These are phyloP conservation scores for Alloscopus bannaensis DNA, from an alignment of 2,888 invertebrate genomes.

Conservation along the genomic window DNA sequence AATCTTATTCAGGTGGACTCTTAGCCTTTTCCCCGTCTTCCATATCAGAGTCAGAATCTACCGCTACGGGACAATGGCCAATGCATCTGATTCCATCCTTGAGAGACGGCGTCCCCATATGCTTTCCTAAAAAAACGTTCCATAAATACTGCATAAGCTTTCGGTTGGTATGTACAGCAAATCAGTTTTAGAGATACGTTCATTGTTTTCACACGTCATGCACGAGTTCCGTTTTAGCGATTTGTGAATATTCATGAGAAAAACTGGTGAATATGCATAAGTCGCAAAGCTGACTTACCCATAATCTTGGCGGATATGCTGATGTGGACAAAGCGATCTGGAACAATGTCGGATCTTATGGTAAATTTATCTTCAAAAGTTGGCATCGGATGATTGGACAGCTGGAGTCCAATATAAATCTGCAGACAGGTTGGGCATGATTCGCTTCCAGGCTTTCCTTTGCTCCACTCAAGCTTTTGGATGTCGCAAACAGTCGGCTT, in stretches of 20 bases:
- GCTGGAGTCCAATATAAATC: constrained; percentile 46
- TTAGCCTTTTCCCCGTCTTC: constrained; percentile 2
- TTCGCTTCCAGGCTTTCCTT: constrained; percentile 29
- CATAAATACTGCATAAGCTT: not conserved
- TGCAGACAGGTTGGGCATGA: constrained; percentile 32
- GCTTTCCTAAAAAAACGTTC: constrained; percentile 61
- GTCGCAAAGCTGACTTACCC: constrained; percentile 66
- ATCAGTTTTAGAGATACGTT: too few relatives aligned
- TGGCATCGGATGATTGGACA: constrained; percentile 58
- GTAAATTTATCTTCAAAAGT: constrained; percentile 69
- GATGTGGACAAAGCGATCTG: constrained; percentile 62
- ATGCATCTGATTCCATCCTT: constrained; percentile 69
- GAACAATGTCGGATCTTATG: constrained; percentile 51
- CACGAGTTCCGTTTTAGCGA: too few relatives aligned
- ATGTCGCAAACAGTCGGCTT: constrained; percentile 53
- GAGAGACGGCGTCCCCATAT: constrained; percentile 70
- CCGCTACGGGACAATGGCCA: constrained; percentile 54
- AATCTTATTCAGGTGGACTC: too few relatives aligned
- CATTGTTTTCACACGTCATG: too few relatives aligned
- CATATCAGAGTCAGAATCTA: constrained; percentile 54
- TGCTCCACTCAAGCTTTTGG: constrained; percentile 54
- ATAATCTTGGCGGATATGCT: constrained; percentile 68
- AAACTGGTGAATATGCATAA: too few relatives aligned
- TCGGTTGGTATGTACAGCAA: too few relatives aligned
- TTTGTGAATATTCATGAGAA: too few relatives aligned